Evolutionary conservation across 1,140 invertebrate genomes (phyloP).

Genomic region (Apis laboriosa): DNA sequence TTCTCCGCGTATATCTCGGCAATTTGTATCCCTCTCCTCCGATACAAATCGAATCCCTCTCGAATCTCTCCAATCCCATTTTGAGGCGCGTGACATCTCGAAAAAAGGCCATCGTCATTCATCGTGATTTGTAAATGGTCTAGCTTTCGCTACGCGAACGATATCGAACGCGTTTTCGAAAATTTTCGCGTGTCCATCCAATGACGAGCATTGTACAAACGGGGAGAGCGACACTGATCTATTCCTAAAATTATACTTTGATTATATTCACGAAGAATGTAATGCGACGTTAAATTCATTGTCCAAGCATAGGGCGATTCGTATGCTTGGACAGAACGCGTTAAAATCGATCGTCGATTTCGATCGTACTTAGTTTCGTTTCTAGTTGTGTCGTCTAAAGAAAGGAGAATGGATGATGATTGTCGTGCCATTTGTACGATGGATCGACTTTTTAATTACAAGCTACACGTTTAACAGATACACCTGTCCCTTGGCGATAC

Average conservation of each 20-base stretch:
- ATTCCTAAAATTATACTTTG: too few relatives aligned
- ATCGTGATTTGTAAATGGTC: background rate
- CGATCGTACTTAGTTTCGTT: background rate
- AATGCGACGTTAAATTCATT: too few relatives aligned
- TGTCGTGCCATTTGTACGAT: slow-evolving; percentile 15
- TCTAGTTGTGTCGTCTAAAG: background rate
- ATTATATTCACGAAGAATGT: too few relatives aligned
- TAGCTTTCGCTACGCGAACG: background rate
- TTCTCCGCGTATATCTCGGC: too few relatives aligned
- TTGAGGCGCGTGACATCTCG: background rate
- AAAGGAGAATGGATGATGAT: slow-evolving; percentile 17
- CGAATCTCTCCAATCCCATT: background rate
- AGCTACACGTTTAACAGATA: slow-evolving; percentile 7
- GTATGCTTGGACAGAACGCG: background rate
- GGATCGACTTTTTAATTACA: slow-evolving; percentile 36
- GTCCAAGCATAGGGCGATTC: background rate
- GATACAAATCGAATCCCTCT: background rate
- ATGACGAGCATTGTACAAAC: background rate
- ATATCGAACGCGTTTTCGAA: background rate
- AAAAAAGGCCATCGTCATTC: background rate
- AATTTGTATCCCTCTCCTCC: background rate
- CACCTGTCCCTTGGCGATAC: background rate
- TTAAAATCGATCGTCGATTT: slow-evolving; percentile 44
- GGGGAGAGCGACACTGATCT: too few relatives aligned
- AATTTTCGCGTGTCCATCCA: slow-evolving; percentile 3